Conservation (phyloP, 2,113 vertebrate species). For the Aythya baeri region DNA sequence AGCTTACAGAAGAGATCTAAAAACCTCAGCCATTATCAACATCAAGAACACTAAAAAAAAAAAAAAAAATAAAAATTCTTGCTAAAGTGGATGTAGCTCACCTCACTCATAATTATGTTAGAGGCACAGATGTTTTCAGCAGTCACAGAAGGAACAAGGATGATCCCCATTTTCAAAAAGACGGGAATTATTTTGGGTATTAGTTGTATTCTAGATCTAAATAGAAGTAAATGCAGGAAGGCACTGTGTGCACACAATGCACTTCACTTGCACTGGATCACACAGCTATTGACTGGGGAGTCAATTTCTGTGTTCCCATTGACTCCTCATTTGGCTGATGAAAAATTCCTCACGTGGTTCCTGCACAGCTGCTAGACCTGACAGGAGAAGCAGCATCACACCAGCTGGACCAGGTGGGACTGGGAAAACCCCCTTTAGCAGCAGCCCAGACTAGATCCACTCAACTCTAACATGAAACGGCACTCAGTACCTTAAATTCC, state of each 20-base stretch:
- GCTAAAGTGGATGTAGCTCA: neutral
- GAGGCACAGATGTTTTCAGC: neutral
- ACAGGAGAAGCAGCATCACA: neutral
- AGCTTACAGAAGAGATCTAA: neutral
- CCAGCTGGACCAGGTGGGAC: neutral
- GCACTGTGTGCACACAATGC: neutral
- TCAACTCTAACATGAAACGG: neutral
- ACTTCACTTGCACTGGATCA: neutral
- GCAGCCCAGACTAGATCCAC: neutral
- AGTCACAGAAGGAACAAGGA: neutral
- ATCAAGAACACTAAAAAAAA: neutral
- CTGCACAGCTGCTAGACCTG: neutral
- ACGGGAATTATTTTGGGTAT: neutral
- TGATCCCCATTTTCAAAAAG: neutral
- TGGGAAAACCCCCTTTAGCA: neutral
- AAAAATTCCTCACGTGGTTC: neutral
- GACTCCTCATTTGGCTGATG: neutral
- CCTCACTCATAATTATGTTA: rapidly evolving
- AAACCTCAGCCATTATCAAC: neutral
- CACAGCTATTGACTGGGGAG: neutral
- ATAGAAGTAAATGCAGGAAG: neutral
- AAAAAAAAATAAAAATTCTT: neutral
- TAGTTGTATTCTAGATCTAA: neutral
- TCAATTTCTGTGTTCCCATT: neutral
- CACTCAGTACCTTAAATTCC: neutral